These are phyloP conservation scores for Cerastis leucographa DNA, from an alignment of 2,888 invertebrate species.

Conservation along the genomic window DNA sequence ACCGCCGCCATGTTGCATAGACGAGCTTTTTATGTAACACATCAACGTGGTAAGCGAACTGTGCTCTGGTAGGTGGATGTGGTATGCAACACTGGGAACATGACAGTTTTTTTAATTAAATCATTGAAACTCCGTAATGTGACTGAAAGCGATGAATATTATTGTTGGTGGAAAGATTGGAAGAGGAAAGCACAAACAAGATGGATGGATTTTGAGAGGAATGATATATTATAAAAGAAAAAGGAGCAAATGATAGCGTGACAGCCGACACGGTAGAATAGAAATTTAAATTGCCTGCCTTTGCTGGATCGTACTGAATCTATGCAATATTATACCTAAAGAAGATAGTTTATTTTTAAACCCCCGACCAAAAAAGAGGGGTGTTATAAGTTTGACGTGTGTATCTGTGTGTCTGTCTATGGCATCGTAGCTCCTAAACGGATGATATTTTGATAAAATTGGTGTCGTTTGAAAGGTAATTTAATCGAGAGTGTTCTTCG, in stretches of 20 bases:
- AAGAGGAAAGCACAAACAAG: not conserved
- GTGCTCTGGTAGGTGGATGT: slow-evolving; percentile 42
- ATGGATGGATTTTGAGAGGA: not conserved
- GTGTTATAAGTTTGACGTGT: too few species aligned
- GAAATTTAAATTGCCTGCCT: not conserved
- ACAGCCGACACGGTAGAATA: not conserved
- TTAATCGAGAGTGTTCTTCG: too few species aligned
- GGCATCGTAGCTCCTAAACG: too few species aligned
- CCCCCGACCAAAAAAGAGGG: too few species aligned
- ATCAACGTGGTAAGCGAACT: slow-evolving; percentile 6
- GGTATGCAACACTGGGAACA: slow-evolving; percentile 20
- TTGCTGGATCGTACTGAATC: not conserved
- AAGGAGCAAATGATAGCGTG: not conserved
- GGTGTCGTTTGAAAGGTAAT: too few species aligned
- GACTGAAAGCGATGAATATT: not conserved
- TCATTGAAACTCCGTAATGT: not conserved
- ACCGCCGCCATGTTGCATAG: slow-evolving; percentile 59
- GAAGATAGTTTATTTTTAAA: too few species aligned
- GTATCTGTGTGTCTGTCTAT: too few species aligned
- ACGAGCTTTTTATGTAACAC: slow-evolving; percentile 37
- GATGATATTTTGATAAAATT: too few species aligned
- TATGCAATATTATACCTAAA: not conserved
- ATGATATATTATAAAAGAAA: not conserved
- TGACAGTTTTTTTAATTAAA: not conserved
- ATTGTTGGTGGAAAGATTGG: not conserved